Evolutionary conservation across 2,113 vertebrate species (phyloP).

Genomic region (Nycticorax nycticorax): DNA sequence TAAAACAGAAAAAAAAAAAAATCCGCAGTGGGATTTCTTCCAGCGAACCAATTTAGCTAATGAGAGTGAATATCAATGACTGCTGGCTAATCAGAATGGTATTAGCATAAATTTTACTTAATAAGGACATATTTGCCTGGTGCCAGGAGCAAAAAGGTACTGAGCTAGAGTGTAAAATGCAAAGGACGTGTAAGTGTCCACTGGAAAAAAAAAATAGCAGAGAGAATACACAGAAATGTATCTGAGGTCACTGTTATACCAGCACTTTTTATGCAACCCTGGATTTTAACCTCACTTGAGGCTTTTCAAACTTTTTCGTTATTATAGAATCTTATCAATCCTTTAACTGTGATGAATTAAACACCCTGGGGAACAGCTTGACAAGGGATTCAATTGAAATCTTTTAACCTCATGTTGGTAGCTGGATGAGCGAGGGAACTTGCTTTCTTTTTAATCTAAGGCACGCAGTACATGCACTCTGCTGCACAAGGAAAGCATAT

Average conservation of each 20-base stretch:
- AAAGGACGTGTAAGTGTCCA: neutral
- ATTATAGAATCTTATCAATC: slow-evolving; percentile 10
- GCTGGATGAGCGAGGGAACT: neutral
- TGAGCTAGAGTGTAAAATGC: neutral
- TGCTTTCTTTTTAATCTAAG: neutral
- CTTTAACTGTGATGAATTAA: slow-evolving; percentile 51
- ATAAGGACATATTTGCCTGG: slow-evolving; percentile 31
- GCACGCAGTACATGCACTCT: neutral
- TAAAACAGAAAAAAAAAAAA: neutral
- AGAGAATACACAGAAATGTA: slow-evolving; percentile 10
- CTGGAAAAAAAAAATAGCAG: neutral
- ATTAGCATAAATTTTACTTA: slow-evolving; percentile 64
- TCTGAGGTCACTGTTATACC: neutral
- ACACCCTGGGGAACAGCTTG: slow-evolving; percentile 5
- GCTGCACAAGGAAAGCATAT: neutral
- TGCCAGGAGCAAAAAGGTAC: slow-evolving; percentile 15
- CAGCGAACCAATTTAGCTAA: slow-evolving; percentile 54
- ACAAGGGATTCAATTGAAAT: slow-evolving; percentile 16
- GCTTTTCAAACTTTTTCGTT: slow-evolving; percentile 21
- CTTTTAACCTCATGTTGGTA: slow-evolving; percentile 10
- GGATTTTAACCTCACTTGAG: neutral
- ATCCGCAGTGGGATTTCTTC: slow-evolving; percentile 1
- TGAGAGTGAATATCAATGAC: slow-evolving; percentile 61
- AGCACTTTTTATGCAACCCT: neutral
- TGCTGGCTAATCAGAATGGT: slow-evolving; percentile 52